Base-by-base conservation (phyloP, 2,113 vertebrate genomes). In the Actenoides hombroni region DNA sequence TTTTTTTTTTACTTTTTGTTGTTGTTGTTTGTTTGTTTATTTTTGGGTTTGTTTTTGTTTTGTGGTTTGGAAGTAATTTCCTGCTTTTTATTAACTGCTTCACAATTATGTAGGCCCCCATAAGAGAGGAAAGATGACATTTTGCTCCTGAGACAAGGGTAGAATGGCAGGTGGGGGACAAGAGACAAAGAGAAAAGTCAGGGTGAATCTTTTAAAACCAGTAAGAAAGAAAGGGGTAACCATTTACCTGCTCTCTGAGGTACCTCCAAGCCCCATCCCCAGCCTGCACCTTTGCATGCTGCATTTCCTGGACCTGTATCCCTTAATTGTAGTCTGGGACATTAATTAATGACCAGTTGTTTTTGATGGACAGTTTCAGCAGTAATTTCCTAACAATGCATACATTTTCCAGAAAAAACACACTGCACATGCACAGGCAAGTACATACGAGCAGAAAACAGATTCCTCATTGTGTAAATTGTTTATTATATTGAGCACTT, bases 51-150 rank as follows among this genome's bases (percentile, higher is more conserved):
- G 23, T 49, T 49, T 49, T 49, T 23, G 24, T 49, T 13, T 14
- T 61, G 69, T 85, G 76, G 53, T 90, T 94, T 97, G 84, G 64
- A 71, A 86, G 74, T 51, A 25, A 42, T 63, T 83, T 88, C 42
- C 76, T 49, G n/a, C 37, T 73, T 85, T 95, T 95, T 70, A 78
- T 84, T 68, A 67, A 42, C 57, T 70, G 4, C 35, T 88, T 68
- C 74, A 25, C 44, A 54, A 40, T 86, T 56, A 44, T 3, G 1
- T 65, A 61, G 49, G 21, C 25, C 21, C 26, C 48, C 24, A 8
- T 21, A 60, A 40, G 33, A 73, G 4, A 76, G n/a, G 31, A 65
- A 75, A 37, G 16, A 54, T 84, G 24, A 68, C 51, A 35, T 79
- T 84, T 73, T 77, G 33, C 18, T 75, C 26, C 35, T 70, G 28